Evolutionary conservation across 2,888 invertebrate genomes (phyloP).

Genomic region (Trilocha varians): DNA sequence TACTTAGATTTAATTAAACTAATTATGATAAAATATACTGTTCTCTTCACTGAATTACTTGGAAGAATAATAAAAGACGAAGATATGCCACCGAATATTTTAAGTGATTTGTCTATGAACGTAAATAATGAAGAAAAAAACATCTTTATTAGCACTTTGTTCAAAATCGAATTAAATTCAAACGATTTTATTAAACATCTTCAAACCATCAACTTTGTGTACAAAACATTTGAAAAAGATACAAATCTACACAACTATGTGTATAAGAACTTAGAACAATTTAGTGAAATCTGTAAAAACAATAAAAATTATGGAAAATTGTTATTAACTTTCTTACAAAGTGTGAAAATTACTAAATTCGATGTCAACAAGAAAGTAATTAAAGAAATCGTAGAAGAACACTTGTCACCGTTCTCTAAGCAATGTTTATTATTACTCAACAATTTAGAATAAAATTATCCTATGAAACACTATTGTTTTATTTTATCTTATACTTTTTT

Average conservation of each 20-base stretch:
- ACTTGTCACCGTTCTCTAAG: conserved; percentile 33
- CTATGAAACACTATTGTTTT: no score
- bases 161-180: conserved; percentile 20
- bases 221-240: conserved; percentile 34
- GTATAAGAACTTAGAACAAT: conserved; percentile 19
- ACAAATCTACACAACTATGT: conserved; percentile 31
- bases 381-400: conserved; percentile 30
- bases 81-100: conserved; percentile 25
- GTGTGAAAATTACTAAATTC: conserved; percentile 19
- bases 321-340: conserved; percentile 35
- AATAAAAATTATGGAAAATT: conserved; percentile 44
- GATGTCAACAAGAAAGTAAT: conserved; percentile 13
- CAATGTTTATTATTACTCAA: not conserved
- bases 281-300: conserved; percentile 17
- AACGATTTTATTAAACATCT: conserved; percentile 35
- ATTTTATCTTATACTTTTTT: no score
- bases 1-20: conserved; percentile 35
- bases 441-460: not conserved
- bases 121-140: conserved; percentile 19
- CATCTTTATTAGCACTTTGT: conserved; percentile 24
- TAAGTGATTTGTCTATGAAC: conserved; percentile 33
- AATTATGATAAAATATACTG: conserved; percentile 16
- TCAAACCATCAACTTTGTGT: conserved; percentile 31
- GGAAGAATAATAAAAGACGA: conserved; percentile 27
- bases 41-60: conserved; percentile 26